Conservation (phyloP, 2,888 invertebrate genomes). For the Chydorus sphaericus region DNA sequence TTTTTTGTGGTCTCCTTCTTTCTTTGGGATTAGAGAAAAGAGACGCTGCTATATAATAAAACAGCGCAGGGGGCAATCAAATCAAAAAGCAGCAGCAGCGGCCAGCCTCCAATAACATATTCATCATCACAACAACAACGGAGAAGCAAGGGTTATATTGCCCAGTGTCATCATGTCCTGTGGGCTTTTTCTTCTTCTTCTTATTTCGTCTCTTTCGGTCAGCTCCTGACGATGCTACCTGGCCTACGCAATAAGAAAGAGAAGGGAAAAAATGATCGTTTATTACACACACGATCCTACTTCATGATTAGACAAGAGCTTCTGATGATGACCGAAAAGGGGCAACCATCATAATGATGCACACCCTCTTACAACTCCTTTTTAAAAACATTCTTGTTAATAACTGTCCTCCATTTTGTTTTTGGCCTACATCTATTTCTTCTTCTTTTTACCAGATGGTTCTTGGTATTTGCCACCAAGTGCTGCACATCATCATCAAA, state of each 20-base stretch:
- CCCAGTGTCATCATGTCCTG: constrained; percentile 1
- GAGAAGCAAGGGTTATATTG: not conserved
- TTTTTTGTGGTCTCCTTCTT: not conserved
- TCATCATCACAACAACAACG: not conserved
- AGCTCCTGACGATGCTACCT: not conserved
- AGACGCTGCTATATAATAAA: too few relatives aligned
- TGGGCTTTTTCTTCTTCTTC: not conserved
- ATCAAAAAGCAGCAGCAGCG: constrained; percentile 3
- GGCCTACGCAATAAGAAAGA: constrained; percentile 2
- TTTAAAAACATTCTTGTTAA: too few relatives aligned
- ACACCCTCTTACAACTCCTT: too few relatives aligned
- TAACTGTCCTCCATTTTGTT: not conserved
- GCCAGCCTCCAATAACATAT: constrained; percentile 8
- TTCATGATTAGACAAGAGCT: too few relatives aligned
- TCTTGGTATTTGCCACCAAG: constrained; percentile 16
- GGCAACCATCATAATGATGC: too few relatives aligned
- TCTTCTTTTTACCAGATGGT: constrained; percentile 4
- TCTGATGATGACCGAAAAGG: too few relatives aligned
- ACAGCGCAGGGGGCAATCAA: not conserved
- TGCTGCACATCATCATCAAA: not conserved
- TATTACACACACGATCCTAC: too few relatives aligned
- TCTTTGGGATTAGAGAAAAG: too few relatives aligned
- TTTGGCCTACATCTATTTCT: not conserved
- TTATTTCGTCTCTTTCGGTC: not conserved
- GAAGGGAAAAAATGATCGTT: too few relatives aligned